A percentile compares a stretch with the other conserved stretches of the same genome.
Evolutionary conservation across 2,797 vertebrate genomes (phyloP).

Genomic region (Xerus rutilus): DNA sequence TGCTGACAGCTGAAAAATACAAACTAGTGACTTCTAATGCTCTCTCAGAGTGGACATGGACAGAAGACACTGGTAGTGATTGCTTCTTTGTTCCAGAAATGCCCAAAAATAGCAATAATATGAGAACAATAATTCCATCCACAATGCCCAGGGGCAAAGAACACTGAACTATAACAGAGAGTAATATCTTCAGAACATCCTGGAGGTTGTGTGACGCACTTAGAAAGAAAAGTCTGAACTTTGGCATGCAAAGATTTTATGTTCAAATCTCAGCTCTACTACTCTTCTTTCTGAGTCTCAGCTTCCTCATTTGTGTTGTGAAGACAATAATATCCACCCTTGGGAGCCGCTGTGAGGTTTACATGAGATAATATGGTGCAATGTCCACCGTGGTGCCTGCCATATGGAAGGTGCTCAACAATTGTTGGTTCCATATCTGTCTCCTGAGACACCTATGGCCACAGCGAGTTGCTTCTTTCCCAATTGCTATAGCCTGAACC

Average conservation of each 20-base stretch:
- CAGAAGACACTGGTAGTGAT: not conserved
- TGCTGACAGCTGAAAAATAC: conserved; percentile 17
- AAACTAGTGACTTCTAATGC: conserved; percentile 22
- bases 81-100: conserved; percentile 56
- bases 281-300: not conserved
- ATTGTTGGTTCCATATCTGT: not conserved
- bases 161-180: conserved; percentile 43
- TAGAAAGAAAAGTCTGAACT: not conserved
- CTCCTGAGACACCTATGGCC: not conserved
- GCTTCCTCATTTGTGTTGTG: not conserved
- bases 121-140: conserved; percentile 59
- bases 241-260: not conserved
- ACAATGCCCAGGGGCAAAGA: conserved; percentile 46
- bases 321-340: not conserved
- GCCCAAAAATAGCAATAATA: conserved; percentile 61
- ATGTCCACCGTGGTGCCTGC: not conserved
- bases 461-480: not conserved
- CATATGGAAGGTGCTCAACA: not conserved
- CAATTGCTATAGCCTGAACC: not conserved
- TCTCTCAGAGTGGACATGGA: not conserved
- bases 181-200: conserved; percentile 44
- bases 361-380: not conserved
- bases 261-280: not conserved
- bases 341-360: not conserved
- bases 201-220: not conserved